Evolutionary conservation across 2,113 vertebrate genomes (phyloP).

Genomic region (Dasyprocta punctata): DNA sequence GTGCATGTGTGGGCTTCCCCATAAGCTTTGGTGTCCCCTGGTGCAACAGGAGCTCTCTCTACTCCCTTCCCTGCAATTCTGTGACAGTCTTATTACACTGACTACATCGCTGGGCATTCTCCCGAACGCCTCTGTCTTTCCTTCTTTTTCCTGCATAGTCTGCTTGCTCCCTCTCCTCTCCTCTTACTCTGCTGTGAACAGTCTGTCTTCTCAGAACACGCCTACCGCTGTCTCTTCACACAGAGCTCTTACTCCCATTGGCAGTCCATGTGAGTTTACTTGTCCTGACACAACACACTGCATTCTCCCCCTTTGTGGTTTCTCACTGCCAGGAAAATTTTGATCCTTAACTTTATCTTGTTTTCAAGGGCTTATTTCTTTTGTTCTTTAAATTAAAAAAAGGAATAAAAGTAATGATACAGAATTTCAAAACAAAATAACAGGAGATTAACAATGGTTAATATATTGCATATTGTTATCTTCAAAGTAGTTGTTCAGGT

Average conservation of each 20-base stretch:
- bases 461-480: no score
- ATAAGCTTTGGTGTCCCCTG: background rate
- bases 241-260: background rate
- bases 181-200: no score
- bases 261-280: background rate
- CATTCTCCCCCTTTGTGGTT: background rate
- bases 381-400: no score
- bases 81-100: background rate
- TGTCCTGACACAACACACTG: background rate
- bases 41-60: rapidly evolving
- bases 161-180: background rate
- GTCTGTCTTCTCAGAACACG: background rate
- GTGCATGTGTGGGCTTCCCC: background rate
- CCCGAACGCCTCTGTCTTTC: background rate
- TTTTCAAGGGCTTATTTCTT: no score
- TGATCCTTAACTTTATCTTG: background rate
- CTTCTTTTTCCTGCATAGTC: rapidly evolving
- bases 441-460: no score
- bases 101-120: background rate
- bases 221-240: background rate
- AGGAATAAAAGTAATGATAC: no score
- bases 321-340: background rate
- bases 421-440: no score
- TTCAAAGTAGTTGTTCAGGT: no score
- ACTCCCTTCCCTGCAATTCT: background rate